Evolutionary conservation across 2,797 vertebrate species (phyloP), one percentile per base, ranked within the genome.

Genomic region (Synanceia verrucosa): DNA sequence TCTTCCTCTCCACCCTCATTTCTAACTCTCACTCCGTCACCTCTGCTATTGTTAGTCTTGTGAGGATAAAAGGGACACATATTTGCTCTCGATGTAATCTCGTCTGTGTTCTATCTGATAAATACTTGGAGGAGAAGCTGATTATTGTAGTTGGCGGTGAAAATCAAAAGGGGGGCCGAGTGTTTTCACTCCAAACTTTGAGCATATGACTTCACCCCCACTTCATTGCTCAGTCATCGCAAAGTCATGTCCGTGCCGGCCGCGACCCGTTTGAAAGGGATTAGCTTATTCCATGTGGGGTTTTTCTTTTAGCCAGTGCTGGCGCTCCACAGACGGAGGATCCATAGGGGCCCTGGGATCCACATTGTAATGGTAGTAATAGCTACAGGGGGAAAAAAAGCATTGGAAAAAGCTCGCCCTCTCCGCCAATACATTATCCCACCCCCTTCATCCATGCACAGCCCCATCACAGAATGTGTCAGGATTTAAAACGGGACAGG

Each of bases 21-120:
- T 50, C 81, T 28, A 28, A 69, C 76, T 80, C 74, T 73, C 69
- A 65, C 79, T 87, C 80, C 79, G 79, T 90, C 83, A 87, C 89
- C 90, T 90, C 81, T 70, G 82, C 86, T 83, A 75, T 87, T 92
- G 88, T 91, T 88, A 86, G 88, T 79, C 77, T 83, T 88, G 86
- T 87, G 87, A 87, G 88, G 84, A 92, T 91, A 91, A 92, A 90
- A 86, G 90, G 92, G 90, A 92, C 86, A 83, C 88, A 85, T 90
- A 92, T 93, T 93, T 92, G 87, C 83, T 87, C 91, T 87, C 68
- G 75, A 85, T 91, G 91, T 90, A 91, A 93, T 93, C 90, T 90
- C 71, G 74, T 85, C 82, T 82, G 71, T 69, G 88, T 81, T 87
- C 86, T 76, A 83, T 90, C 88, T 91, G 91, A 91, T 93, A 87